These are phyloP conservation scores for Seladonia tumulorum DNA, from an alignment of 2,888 invertebrate species.

Conservation along the genomic window DNA sequence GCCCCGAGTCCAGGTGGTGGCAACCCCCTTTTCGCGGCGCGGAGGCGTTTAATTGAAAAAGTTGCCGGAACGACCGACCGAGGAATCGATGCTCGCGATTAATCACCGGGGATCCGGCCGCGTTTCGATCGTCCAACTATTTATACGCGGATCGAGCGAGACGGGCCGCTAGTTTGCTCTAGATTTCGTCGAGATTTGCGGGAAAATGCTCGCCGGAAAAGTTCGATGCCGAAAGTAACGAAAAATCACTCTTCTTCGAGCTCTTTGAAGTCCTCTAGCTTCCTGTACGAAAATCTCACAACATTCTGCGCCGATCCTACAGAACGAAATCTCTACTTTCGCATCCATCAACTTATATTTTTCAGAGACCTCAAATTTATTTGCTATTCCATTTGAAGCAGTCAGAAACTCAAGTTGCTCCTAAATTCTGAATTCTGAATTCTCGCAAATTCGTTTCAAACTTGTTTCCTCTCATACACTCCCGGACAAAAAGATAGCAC, in stretches of 20 bases:
- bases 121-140: conserved; percentile 31
- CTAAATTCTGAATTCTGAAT: no score
- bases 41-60: conserved; percentile 55
- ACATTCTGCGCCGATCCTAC: background rate
- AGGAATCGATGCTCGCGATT: conserved; percentile 44
- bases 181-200: conserved; percentile 4
- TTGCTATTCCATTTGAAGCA: background rate
- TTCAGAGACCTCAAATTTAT: no score
- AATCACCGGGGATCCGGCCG: conserved; percentile 25
- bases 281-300: background rate
- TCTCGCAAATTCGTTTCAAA: no score
- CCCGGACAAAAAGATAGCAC: no score
- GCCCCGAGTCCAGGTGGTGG: background rate
- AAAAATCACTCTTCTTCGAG: background rate
- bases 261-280: background rate
- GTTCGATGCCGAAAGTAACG: background rate
- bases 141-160: conserved; percentile 17
- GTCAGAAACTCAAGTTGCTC: no score
- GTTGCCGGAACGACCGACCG: conserved; percentile 35
- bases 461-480: no score
- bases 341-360: background rate
- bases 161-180: background rate
- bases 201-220: background rate
- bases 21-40: conserved; percentile 16
- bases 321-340: background rate